These are phyloP conservation scores for Cerastis rubricosa DNA, from an alignment of 2,888 invertebrate species.

Conservation along the genomic window DNA sequence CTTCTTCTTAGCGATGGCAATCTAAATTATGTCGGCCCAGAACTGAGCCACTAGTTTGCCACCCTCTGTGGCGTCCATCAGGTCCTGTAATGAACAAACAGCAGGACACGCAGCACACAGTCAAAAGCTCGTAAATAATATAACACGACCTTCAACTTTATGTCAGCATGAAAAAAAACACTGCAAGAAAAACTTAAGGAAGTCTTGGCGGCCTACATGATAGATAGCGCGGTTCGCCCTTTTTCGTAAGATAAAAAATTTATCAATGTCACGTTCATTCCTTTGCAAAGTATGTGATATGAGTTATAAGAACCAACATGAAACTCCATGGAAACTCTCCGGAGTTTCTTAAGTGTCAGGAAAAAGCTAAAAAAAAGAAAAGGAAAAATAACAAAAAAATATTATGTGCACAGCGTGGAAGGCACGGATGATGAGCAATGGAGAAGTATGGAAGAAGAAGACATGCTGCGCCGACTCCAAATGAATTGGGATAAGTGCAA, in stretches of 20 bases:
- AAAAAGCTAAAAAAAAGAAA: not conserved
- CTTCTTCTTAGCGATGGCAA: no score
- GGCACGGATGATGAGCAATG: no score
- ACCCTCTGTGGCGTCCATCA: no score
- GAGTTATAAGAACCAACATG: not conserved
- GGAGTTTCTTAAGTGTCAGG: not conserved
- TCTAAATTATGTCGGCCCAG: no score
- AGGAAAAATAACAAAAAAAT: not conserved
- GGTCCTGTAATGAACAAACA: no score
- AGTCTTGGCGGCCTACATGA: not conserved
- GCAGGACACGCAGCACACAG: no score
- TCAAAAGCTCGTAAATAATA: not conserved
- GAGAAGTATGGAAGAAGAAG: no score
- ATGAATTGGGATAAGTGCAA: no score
- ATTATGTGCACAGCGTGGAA: not conserved
- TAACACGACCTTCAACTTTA: not conserved
- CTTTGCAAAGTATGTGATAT: not conserved
- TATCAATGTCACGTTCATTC: conserved; percentile 15
- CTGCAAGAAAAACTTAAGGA: conserved; percentile 15
- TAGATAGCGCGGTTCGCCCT: conserved; percentile 7
- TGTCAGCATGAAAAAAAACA: not conserved
- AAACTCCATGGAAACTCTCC: not conserved
- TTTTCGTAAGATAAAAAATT: conserved; percentile 17
- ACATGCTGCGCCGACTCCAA: no score
- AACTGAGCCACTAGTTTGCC: no score